A percentile compares a stretch with the other conserved stretches of the same genome.
Conservation (phyloP, 2,797 vertebrate species). For the Poecilia velifera region DNA sequence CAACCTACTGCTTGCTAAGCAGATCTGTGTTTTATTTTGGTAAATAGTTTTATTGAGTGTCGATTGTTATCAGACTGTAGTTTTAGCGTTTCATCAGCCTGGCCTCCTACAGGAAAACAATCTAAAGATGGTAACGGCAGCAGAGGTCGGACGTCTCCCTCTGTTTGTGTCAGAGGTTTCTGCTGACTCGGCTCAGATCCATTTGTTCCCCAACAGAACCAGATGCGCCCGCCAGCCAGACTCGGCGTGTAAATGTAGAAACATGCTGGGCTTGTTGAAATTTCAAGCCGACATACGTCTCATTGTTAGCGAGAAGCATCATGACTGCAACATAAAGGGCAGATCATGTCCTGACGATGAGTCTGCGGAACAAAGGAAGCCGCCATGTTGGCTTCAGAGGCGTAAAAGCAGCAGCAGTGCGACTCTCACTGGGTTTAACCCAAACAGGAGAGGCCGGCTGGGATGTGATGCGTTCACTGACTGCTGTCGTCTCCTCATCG, state of each 20-base stretch:
- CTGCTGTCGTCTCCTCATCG: too few species aligned
- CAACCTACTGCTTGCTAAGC: too few species aligned
- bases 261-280: slow-evolving; percentile 13
- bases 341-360: slow-evolving; percentile 15
- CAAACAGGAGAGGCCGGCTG: too few species aligned
- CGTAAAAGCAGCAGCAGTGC: too few species aligned
- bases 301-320: slow-evolving; percentile 21
- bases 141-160: slow-evolving; percentile 17
- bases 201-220: slow-evolving; percentile 8
- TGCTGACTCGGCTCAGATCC: slow-evolving; percentile 45
- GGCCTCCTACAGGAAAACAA: too few species aligned
- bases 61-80: too few species aligned
- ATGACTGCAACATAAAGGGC: slow-evolving; percentile 5
- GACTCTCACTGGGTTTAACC: too few species aligned
- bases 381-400: background rate
- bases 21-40: too few species aligned
- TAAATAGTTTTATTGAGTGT: too few species aligned
- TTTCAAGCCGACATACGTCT: slow-evolving; percentile 33
- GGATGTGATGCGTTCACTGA: too few species aligned
- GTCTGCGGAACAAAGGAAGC: slow-evolving; percentile 19
- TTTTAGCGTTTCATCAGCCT: too few species aligned
- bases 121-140: too few species aligned
- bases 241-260: slow-evolving; percentile 30
- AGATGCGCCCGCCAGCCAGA: background rate
- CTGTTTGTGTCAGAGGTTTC: slow-evolving; percentile 31